A percentile compares a stretch with the other conserved stretches of the same genome.
These are phyloP conservation scores for Plutella xylostella DNA, from an alignment of 2,888 invertebrate species.

Conservation along the genomic window DNA sequence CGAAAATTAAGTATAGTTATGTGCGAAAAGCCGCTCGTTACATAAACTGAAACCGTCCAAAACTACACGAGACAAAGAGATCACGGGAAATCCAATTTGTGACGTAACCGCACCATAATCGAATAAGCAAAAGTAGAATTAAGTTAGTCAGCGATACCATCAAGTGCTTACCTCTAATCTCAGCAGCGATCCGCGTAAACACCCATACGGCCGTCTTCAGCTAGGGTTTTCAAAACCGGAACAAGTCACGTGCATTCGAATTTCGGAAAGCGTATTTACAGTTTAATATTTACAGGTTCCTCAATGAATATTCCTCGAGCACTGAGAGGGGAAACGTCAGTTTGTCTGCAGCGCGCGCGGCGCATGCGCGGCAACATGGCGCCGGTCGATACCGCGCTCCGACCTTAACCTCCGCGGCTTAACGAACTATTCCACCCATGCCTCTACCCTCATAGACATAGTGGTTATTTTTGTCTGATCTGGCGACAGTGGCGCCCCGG, in stretches of 20 bases:
- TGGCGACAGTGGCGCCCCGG: too few relatives aligned
- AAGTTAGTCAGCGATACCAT: not conserved
- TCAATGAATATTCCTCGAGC: conserved; percentile 33
- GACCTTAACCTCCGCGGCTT: not conserved
- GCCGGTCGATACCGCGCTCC: conserved; percentile 1
- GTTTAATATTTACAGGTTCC: conserved; percentile 43
- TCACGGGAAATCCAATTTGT: not conserved
- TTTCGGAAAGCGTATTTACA: conserved; percentile 29
- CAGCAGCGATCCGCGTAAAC: not conserved
- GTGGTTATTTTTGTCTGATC: too few relatives aligned
- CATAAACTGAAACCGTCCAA: not conserved
- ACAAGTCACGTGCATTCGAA: not conserved
- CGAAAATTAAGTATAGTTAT: not conserved
- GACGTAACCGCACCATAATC: not conserved
- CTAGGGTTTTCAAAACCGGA: not conserved
- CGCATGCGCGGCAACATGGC: conserved; percentile 6
- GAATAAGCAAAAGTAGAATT: not conserved
- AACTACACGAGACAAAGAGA: not conserved
- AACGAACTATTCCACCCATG: too few relatives aligned
- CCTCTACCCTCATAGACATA: not conserved
- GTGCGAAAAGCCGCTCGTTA: not conserved
- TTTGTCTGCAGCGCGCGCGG: conserved; percentile 37
- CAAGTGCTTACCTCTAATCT: not conserved
- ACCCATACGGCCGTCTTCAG: not conserved
- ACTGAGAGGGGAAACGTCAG: conserved; percentile 49